Percentiles rank a stretch among this genome's conserved stretches.
Evolutionary conservation across 1,140 invertebrate species (phyloP).

Genomic region (Trypoxylus dichotomus): DNA sequence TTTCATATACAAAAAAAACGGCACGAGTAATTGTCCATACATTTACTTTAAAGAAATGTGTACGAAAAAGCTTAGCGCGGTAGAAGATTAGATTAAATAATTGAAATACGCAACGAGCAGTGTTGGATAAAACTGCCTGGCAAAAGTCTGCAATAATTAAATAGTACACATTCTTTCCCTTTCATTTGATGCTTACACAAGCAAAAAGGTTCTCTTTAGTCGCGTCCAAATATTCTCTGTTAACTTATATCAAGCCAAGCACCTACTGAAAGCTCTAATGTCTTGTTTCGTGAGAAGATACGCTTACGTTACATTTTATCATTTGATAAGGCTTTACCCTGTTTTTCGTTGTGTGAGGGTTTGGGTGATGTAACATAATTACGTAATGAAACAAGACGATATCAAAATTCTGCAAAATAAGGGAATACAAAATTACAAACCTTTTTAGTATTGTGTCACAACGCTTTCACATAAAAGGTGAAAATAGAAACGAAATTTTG

Average conservation of each 20-base stretch:
- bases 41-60: no score
- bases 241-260: neutral
- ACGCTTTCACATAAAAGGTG: neutral
- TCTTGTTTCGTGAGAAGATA: conserved; percentile 8
- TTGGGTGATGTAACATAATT: conserved; percentile 10
- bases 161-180: neutral
- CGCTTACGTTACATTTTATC: neutral
- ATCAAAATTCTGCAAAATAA: conserved; percentile 20
- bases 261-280: neutral
- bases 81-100: neutral
- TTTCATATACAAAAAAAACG: no score
- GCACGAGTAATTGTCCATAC: no score
- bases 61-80: no score
- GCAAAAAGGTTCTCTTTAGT: neutral
- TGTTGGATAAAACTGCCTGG: neutral
- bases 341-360: neutral
- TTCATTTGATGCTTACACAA: neutral
- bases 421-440: conserved; percentile 27
- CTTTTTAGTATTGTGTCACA: conserved; percentile 9
- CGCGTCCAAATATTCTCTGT: neutral
- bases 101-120: neutral
- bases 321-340: conserved; percentile 19
- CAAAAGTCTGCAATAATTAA: neutral
- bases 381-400: conserved; percentile 14
- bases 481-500: conserved; percentile 24